phyloP scores from a whole-genome alignment of 2,113 vertebrate species.

The Plecotus auritus region DNA sequence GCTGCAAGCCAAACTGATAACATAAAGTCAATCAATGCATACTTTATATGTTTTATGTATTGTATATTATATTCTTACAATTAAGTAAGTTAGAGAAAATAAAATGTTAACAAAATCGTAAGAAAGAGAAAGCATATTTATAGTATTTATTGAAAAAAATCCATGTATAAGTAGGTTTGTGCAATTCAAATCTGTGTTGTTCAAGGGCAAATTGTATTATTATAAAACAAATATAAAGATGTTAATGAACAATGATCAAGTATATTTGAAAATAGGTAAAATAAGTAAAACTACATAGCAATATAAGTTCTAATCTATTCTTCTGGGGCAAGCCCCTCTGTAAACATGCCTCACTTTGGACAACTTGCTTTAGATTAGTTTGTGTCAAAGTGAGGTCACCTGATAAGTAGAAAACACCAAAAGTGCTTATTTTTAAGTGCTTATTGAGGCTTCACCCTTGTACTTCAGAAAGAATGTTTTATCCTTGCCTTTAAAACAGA shows the following conservation, averaged over 20 bases:
- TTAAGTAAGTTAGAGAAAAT: background rate
- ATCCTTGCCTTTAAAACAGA: background rate
- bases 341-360: background rate
- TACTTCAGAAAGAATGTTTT: background rate
- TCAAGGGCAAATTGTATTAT: background rate
- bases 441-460: background rate
- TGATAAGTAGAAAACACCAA: background rate
- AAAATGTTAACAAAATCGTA: background rate
- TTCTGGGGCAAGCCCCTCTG: background rate
- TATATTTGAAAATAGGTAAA: background rate
- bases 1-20: background rate
- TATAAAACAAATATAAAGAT: background rate
- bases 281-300: background rate
- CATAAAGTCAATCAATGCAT: background rate
- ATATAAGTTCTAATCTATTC: background rate
- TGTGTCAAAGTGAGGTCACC: background rate
- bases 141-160: background rate
- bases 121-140: background rate
- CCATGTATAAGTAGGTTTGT: background rate
- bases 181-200: background rate
- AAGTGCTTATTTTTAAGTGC: background rate
- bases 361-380: background rate
- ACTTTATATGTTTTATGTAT: background rate
- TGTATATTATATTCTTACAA: background rate
- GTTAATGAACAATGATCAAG: background rate